Evolutionary conservation across 2,888 invertebrate genomes (phyloP).

Genomic region (Morpho helenor): DNA sequence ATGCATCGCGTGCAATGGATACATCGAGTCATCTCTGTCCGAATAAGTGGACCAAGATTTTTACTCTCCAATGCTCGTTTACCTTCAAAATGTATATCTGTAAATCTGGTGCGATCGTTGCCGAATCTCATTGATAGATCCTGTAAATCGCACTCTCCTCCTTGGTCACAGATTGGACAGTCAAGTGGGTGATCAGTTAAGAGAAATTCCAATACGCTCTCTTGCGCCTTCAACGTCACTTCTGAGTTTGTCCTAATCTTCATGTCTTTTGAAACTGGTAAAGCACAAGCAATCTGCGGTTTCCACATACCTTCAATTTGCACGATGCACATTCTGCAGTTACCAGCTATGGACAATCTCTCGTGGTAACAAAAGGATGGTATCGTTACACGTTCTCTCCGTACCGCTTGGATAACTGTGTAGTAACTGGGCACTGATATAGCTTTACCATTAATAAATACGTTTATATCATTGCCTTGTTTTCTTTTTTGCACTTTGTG

Average conservation of each 20-base stretch:
- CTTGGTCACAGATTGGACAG: slow-evolving; percentile 99
- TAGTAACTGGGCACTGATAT: slow-evolving; percentile 95
- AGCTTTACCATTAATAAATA: slow-evolving; percentile 96
- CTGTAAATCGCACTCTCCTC: slow-evolving; percentile 95
- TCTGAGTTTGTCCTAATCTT: slow-evolving; percentile 97
- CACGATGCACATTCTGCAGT: slow-evolving; percentile 99
- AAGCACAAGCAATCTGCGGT: slow-evolving; percentile 98
- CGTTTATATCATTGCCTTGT: slow-evolving; percentile 70
- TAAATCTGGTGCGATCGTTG: slow-evolving; percentile 93
- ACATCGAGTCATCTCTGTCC: slow-evolving; percentile 98
- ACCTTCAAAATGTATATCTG: slow-evolving; percentile 92
- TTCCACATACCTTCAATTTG: slow-evolving; percentile 97
- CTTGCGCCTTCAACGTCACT: slow-evolving; percentile 83
- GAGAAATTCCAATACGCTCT: slow-evolving; percentile 97
- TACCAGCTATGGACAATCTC: slow-evolving; percentile 97
- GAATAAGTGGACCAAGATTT: slow-evolving; percentile 96
- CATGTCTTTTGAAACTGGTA: slow-evolving; percentile 98
- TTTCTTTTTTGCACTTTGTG: slow-evolving; percentile 30
- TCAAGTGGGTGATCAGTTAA: slow-evolving; percentile 98
- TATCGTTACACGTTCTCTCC: slow-evolving; percentile 60
- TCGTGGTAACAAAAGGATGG: slow-evolving; percentile 99
- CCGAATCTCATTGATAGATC: slow-evolving; percentile 99
- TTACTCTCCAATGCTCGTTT: slow-evolving; percentile 98
- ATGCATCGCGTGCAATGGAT: slow-evolving; percentile 99
- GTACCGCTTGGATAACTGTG: slow-evolving; percentile 88